Conservation (phyloP, 2,113 vertebrate genomes). For the Gymnogyps californianus region DNA sequence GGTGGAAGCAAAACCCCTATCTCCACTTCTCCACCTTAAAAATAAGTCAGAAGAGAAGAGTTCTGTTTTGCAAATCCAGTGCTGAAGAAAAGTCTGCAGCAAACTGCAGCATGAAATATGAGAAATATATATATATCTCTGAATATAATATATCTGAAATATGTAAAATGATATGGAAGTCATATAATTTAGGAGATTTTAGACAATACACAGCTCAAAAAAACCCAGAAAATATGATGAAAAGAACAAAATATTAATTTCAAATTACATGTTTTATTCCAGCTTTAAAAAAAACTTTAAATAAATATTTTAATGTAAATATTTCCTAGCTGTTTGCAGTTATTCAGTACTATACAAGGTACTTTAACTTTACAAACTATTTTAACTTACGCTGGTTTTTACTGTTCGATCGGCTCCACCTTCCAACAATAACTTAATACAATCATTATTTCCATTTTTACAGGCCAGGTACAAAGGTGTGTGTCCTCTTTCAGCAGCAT, state of each 20-base stretch:
- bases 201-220: not conserved
- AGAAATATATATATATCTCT: no score
- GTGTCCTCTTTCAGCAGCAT: conserved; percentile 78
- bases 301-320: not conserved
- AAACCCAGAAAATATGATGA: not conserved
- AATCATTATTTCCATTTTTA: conserved; percentile 81
- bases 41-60: not conserved
- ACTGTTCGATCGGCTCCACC: conserved; percentile 79
- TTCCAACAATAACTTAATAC: conserved; percentile 82
- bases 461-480: conserved; percentile 89
- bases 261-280: not conserved
- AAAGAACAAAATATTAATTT: not conserved
- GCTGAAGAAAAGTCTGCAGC: not conserved
- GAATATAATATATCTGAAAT: not conserved
- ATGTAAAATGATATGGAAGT: not conserved
- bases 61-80: not conserved
- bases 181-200: not conserved
- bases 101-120: not conserved
- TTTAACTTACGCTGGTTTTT: conserved; percentile 79
- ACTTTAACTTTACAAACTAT: not conserved
- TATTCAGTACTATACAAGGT: not conserved
- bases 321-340: not conserved
- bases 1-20: not conserved
- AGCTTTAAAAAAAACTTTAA: not conserved
- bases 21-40: not conserved